Conservation (phyloP, 2,888 invertebrate species). For the Elmis aenea region DNA sequence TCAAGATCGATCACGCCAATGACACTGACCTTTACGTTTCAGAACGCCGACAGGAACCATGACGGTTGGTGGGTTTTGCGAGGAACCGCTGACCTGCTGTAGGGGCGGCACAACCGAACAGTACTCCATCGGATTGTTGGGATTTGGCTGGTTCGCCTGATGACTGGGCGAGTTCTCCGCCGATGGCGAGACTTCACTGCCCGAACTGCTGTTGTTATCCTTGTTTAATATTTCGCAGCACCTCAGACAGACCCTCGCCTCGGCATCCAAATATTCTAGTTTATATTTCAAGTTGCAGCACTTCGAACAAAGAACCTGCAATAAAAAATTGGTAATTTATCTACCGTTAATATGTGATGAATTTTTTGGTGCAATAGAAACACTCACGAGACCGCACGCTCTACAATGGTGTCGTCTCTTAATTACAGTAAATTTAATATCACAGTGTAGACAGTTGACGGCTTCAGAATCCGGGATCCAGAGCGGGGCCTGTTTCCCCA, state of each 20-base stretch:
- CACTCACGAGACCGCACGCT: slow-evolving; percentile 71
- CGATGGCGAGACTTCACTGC: slow-evolving; percentile 33
- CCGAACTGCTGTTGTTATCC: slow-evolving; percentile 26
- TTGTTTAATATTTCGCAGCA: slow-evolving; percentile 57
- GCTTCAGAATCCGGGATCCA: slow-evolving; percentile 87
- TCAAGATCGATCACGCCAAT: too few species aligned
- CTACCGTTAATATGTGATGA: slow-evolving; percentile 2
- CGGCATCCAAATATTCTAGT: slow-evolving; percentile 69
- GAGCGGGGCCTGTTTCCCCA: slow-evolving; percentile 73
- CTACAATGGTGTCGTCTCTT: slow-evolving; percentile 83
- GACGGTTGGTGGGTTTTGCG: slow-evolving; percentile 60
- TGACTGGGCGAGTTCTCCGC: slow-evolving; percentile 30
- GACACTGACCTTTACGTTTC: slow-evolving; percentile 58
- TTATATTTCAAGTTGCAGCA: slow-evolving; percentile 70
- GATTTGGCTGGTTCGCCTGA: slow-evolving; percentile 60
- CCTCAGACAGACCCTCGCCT: slow-evolving; percentile 71
- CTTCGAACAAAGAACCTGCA: slow-evolving; percentile 69
- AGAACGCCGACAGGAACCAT: slow-evolving; percentile 82
- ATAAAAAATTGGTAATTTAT: slow-evolving; percentile 21
- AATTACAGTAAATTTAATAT: slow-evolving; percentile 72
- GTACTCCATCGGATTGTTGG: slow-evolving; percentile 83
- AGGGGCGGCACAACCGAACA: slow-evolving; percentile 77
- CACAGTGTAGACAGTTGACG: slow-evolving; percentile 77
- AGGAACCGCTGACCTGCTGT: slow-evolving; percentile 60
- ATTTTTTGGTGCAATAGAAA: too few species aligned